Percentiles rank a stretch among this genome's conserved stretches.
Conservation (phyloP, 1,140 invertebrate species). For the Drosophila bifasciata region DNA sequence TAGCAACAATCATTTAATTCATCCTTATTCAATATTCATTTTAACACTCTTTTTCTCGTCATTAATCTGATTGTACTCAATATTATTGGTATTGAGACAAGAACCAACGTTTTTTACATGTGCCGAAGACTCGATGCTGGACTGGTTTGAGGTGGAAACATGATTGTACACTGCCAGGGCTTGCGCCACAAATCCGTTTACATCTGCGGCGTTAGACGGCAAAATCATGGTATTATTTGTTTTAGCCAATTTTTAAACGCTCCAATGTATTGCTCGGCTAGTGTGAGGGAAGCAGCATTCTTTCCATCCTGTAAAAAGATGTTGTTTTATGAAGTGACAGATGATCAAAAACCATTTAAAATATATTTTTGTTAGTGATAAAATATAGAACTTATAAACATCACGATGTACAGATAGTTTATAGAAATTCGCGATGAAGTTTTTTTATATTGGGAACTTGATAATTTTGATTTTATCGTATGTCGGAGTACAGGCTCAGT, state of each 20-base stretch:
- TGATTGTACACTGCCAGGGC: constrained; percentile 85
- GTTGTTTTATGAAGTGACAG: background rate
- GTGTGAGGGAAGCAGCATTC: constrained; percentile 94
- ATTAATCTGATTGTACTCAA: constrained; percentile 56
- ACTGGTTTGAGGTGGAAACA: constrained; percentile 55
- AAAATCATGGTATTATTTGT: constrained; percentile 97
- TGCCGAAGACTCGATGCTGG: constrained; percentile 21
- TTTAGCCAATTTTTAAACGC: constrained; percentile 97
- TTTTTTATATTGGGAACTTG: background rate
- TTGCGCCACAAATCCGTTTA: constrained; percentile 93
- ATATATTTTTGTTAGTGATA: background rate
- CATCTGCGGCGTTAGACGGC: constrained; percentile 95
- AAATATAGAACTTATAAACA: background rate
- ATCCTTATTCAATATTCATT: constrained; percentile 72
- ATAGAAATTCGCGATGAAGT: background rate
- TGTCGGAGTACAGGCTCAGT: constrained; percentile 92
- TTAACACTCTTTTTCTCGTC: constrained; percentile 69
- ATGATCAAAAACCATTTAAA: background rate
- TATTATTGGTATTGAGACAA: constrained; percentile 43
- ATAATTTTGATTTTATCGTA: constrained; percentile 48
- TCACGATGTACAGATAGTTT: constrained; percentile 2
- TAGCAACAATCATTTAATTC: constrained; percentile 47
- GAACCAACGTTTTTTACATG: constrained; percentile 14
- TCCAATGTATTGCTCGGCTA: constrained; percentile 97
- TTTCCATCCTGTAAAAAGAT: constrained; percentile 87